These are phyloP conservation scores for Yasuhikotakia modesta DNA, from an alignment of 2,797 vertebrate genomes.

Conservation along the genomic window DNA sequence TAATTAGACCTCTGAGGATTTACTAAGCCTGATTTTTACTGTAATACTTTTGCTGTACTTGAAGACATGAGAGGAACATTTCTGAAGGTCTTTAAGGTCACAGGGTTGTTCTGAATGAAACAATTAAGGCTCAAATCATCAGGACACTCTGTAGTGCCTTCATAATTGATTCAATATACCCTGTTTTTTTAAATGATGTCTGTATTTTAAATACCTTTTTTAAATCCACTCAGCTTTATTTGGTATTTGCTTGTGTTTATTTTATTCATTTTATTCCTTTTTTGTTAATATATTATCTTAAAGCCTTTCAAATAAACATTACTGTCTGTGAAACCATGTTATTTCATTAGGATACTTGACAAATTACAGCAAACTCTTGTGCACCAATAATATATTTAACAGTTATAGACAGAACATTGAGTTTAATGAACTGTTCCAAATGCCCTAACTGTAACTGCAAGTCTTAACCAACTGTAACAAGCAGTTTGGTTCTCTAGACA, in stretches of 20 bases:
- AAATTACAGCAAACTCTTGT: not conserved
- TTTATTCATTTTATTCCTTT: slow-evolving; percentile 25
- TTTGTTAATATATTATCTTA: slow-evolving; percentile 31
- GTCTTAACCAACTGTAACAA: not conserved
- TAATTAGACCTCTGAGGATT: not conserved
- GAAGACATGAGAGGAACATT: not conserved
- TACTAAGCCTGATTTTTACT: not conserved
- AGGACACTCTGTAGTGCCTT: slow-evolving; percentile 73
- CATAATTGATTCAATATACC: slow-evolving; percentile 52
- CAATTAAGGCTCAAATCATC: slow-evolving; percentile 24
- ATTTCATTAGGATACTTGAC: not conserved
- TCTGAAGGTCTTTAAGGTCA: slow-evolving; percentile 19
- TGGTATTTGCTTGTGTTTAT: slow-evolving; percentile 46
- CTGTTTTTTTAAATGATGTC: slow-evolving; percentile 19
- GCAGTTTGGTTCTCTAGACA: not conserved
- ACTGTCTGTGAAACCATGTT: slow-evolving; percentile 20
- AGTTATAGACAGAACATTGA: not conserved
- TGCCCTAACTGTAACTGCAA: too few species aligned
- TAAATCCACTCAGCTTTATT: slow-evolving; percentile 42
- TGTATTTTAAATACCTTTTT: slow-evolving; percentile 34
- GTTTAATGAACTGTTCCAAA: not conserved
- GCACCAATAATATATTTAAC: not conserved
- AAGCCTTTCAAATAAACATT: slow-evolving; percentile 66
- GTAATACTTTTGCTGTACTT: not conserved
- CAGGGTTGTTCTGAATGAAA: slow-evolving; percentile 30